Base-by-base conservation (phyloP, 1,140 invertebrate species). In the Euschistus heros region DNA sequence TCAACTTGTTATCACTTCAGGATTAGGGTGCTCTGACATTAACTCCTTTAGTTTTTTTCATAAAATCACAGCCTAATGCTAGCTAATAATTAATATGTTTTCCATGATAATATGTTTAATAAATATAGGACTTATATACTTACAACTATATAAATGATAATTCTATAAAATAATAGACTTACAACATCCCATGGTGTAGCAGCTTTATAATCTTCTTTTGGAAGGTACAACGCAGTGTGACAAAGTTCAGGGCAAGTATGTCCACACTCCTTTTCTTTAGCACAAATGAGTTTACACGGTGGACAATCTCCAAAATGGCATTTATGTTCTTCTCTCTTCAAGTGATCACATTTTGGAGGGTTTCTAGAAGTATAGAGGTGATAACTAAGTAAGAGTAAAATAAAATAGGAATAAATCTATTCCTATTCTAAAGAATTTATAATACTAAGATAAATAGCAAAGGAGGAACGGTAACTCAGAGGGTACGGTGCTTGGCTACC, bases 241-340 rank as follows among this genome's bases (percentile, higher is more conserved):
- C 94, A 97, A 20, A 76, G 67, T 0, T 79, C 80, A 52, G 81
- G 79, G 76, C 93, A 97, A 0, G 75, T 72, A 75, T 97, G 94
- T 0, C 77, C 77, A 78, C 94, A 97, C n/a, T 77, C 72, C 14
- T 79, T 72, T 0, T 69, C 66, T 70, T 87, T 84, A 0, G 76
- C 76, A 75, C 93, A 96, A 17, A 83, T 76, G 71, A 88, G 84
- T 44, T 77, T 78, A 74, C 93, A 97, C 0, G 86, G 82, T 10
- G 92, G 92, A 76, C 93, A 97, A 14, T 84, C 80, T 0, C 88
- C 89, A 74, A 90, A 91, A 75, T 97, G 93, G 73, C 93, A 97
- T 26, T 80, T 80, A 74, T 97, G 93, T 14, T 80, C 80, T 65
- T 87, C 79, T 15, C 82, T 77, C 68, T 76, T 80, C 47, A 81